These are phyloP conservation scores for Elephas maximus DNA, from an alignment of 2,113 vertebrate species.

Conservation along the genomic window DNA sequence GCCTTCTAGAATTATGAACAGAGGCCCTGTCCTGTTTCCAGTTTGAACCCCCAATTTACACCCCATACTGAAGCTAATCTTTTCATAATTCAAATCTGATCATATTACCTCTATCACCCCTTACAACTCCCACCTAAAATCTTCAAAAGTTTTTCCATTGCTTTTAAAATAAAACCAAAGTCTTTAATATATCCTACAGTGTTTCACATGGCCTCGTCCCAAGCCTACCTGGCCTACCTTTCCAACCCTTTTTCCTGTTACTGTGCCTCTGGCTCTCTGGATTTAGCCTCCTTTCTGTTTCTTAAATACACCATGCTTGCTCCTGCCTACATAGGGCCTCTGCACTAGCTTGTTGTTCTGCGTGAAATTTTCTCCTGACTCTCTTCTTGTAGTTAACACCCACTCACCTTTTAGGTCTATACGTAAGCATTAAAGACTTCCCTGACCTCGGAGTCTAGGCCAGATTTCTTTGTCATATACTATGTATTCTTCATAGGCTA, in stretches of 20 bases:
- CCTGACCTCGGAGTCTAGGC: not conserved
- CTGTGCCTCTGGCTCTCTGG: not conserved
- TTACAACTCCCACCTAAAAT: not conserved
- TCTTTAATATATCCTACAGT: not conserved
- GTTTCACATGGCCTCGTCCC: not conserved
- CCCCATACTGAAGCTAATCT: not conserved
- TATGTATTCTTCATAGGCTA: not conserved
- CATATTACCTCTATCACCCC: not conserved
- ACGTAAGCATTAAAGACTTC: not conserved
- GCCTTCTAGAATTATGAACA: not conserved
- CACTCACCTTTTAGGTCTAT: not conserved
- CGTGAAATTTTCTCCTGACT: not conserved
- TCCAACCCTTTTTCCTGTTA: not conserved
- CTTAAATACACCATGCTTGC: not conserved
- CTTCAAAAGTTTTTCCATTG: not conserved
- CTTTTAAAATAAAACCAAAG: conserved; percentile 23
- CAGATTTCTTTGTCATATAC: not conserved
- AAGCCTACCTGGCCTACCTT: not conserved
- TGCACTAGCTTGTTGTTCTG: not conserved
- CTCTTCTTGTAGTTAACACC: not conserved
- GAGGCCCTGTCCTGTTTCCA: not conserved
- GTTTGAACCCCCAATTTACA: not conserved
- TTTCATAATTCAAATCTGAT: conserved; percentile 35
- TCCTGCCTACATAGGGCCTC: not conserved
- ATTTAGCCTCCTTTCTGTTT: not conserved